Percentiles rank a stretch among this genome's conserved stretches.
These are phyloP conservation scores for Ectemnius cavifrons DNA, from an alignment of 2,888 invertebrate genomes.

Conservation along the genomic window DNA sequence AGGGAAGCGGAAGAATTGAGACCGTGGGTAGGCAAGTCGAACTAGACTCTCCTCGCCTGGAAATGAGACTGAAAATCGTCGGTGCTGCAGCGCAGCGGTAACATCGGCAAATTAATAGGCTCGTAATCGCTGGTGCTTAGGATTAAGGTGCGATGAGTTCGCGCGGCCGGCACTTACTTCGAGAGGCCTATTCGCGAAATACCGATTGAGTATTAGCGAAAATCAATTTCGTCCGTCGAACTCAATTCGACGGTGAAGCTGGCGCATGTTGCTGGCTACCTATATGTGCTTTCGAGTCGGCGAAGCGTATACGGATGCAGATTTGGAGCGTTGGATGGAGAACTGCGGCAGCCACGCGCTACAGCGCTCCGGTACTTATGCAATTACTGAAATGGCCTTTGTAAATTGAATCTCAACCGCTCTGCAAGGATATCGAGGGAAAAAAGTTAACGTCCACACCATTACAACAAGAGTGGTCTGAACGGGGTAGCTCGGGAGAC, in stretches of 20 bases:
- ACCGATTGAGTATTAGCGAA: neutral
- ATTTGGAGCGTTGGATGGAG: conserved; percentile 25
- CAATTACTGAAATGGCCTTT: conserved; percentile 66
- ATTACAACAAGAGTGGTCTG: conserved; percentile 43
- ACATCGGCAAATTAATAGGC: neutral
- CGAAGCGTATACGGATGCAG: conserved; percentile 30
- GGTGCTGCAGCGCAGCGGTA: no score
- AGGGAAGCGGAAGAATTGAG: neutral
- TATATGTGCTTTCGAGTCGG: no score
- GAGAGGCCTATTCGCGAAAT: neutral
- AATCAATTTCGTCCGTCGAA: conserved; percentile 5
- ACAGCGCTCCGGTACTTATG: conserved; percentile 60
- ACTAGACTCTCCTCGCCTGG: neutral
- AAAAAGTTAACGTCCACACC: conserved; percentile 58
- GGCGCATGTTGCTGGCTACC: neutral
- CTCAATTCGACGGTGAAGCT: conserved; percentile 18
- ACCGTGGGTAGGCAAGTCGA: neutral
- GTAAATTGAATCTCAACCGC: conserved; percentile 67
- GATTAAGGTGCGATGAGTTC: neutral
- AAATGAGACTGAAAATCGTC: neutral
- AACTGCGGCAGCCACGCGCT: conserved; percentile 54
- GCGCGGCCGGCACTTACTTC: neutral
- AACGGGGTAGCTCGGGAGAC: conserved; percentile 37
- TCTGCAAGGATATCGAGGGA: conserved; percentile 50
- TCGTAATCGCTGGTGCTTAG: neutral